Evolutionary conservation across 2,888 invertebrate species (phyloP).

Genomic region (Trachelus iudaicus): DNA sequence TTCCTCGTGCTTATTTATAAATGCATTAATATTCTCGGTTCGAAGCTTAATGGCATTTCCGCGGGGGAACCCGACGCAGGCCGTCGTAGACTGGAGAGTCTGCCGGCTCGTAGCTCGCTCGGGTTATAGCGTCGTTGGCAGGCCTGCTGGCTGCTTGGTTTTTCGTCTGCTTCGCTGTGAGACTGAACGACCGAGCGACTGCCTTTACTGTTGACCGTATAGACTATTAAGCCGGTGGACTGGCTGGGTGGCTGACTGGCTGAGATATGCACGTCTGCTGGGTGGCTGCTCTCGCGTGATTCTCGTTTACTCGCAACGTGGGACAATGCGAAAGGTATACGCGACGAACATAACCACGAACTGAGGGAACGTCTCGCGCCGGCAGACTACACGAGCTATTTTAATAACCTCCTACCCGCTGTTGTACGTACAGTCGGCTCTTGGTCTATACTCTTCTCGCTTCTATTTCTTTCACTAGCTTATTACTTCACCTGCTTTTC

Average conservation of each 20-base stretch:
- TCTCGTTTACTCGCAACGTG: conserved; percentile 11
- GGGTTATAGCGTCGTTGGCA: neutral
- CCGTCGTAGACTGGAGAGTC: neutral
- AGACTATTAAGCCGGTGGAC: neutral
- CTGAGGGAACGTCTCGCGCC: conserved; percentile 17
- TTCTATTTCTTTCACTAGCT: conserved; percentile 8
- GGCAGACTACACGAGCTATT: conserved; percentile 40
- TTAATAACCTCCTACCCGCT: conserved; percentile 34
- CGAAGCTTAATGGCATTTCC: conserved; percentile 47
- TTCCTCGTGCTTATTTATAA: conserved; percentile 56
- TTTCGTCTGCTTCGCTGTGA: neutral
- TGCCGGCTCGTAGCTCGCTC: neutral
- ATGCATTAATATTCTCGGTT: conserved; percentile 50
- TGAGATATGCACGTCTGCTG: neutral
- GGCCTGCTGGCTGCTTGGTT: neutral
- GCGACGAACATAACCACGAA: conserved; percentile 4
- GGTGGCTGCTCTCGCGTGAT: conserved; percentile 21
- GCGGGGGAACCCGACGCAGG: conserved; percentile 13
- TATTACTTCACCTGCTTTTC: conserved; percentile 9
- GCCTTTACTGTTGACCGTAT: neutral
- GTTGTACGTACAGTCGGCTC: conserved; percentile 3
- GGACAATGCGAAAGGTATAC: neutral
- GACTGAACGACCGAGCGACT: neutral
- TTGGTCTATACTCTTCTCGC: conserved; percentile 3
- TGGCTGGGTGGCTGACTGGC: neutral